These are phyloP conservation scores for Serilophus lunatus DNA, from an alignment of 2,113 vertebrate genomes.

Conservation along the genomic window DNA sequence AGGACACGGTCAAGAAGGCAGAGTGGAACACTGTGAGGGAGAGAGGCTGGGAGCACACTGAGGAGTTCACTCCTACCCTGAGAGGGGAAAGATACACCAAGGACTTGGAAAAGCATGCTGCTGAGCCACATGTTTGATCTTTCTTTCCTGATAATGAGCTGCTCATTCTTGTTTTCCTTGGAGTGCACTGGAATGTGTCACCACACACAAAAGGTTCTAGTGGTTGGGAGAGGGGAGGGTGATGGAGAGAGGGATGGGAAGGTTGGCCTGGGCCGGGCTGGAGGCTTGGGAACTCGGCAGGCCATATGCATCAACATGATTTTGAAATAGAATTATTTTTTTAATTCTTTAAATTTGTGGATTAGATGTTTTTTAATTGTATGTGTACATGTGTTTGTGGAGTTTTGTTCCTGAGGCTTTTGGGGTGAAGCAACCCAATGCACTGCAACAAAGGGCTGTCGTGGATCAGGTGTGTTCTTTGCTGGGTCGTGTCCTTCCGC, in stretches of 20 bases:
- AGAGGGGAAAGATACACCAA: not conserved
- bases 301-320: not conserved
- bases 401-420: not conserved
- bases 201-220: accelerated
- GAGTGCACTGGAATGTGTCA: not conserved
- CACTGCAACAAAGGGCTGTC: not conserved
- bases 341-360: not conserved
- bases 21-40: not conserved
- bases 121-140: not conserved
- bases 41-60: not conserved
- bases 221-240: not conserved
- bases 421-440: not conserved
- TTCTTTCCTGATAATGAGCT: not conserved
- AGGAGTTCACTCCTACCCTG: not conserved
- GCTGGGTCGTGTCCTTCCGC: not conserved
- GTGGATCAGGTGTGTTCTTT: not conserved
- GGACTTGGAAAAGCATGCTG: not conserved
- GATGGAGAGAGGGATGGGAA: not conserved
- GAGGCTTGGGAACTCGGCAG: not conserved
- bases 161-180: not conserved
- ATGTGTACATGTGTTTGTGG: accelerated
- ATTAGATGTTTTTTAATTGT: not conserved
- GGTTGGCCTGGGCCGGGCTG: not conserved
- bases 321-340: slow-evolving; percentile 34
- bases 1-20: accelerated